phyloP scores from a whole-genome alignment of 2,113 vertebrate genomes.

The Rafetus swinhoei region DNA sequence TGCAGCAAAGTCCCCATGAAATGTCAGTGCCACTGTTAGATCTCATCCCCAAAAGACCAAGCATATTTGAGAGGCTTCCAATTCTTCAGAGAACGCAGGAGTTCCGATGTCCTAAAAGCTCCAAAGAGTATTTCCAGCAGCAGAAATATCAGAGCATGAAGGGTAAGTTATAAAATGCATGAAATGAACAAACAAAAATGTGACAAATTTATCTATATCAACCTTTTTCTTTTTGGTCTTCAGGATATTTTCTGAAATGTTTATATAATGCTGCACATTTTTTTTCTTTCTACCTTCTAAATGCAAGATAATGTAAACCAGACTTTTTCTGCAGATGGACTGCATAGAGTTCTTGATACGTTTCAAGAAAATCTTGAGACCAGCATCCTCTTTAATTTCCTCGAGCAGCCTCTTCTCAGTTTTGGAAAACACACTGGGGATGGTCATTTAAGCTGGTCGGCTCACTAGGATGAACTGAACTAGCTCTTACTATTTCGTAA shows the following conservation, averaged over 20 bases:
- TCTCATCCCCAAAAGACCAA: slow-evolving; percentile 74
- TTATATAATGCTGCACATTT: neutral
- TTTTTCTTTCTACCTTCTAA: neutral
- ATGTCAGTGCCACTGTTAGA: slow-evolving; percentile 70
- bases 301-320: neutral
- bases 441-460: neutral
- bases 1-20: slow-evolving; percentile 75
- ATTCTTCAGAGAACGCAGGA: slow-evolving; percentile 61
- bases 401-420: fast-evolving
- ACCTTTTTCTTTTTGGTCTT: neutral
- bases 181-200: neutral
- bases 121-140: slow-evolving; percentile 66
- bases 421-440: neutral
- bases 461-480: slow-evolving; percentile 18
- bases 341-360: neutral
- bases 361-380: neutral
- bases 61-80: slow-evolving; percentile 74
- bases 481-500: neutral
- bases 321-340: neutral
- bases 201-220: neutral
- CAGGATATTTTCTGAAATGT: neutral
- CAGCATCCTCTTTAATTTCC: neutral
- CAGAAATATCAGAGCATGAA: slow-evolving; percentile 62
- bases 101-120: slow-evolving; percentile 53
- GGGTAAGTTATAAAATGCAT: slow-evolving; percentile 68